Evolutionary conservation across 2,888 invertebrate genomes (phyloP).

Genomic region (Pimpla rufipes): DNA sequence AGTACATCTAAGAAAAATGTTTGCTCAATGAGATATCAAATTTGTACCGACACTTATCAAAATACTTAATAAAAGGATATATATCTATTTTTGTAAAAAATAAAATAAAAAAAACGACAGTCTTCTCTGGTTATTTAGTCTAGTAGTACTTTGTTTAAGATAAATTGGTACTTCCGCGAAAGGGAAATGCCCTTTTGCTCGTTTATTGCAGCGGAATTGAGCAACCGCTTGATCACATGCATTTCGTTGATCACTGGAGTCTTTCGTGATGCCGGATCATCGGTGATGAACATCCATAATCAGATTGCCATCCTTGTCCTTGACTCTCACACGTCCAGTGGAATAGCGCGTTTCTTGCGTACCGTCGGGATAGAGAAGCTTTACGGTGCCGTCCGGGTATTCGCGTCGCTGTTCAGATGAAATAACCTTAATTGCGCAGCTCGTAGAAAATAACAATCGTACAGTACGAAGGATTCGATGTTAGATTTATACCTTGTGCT

Average conservation of each 20-base stretch:
- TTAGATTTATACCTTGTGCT: conserved; percentile 89
- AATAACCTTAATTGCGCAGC: conserved; percentile 35
- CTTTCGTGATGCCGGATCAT: conserved; percentile 25
- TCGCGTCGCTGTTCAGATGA: conserved; percentile 90
- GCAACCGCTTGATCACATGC: conserved; percentile 6
- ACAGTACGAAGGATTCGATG: not conserved
- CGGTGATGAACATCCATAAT: conserved; percentile 89
- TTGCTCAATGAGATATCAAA: conserved; percentile 45
- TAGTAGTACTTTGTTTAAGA: conserved; percentile 29
- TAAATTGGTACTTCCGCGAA: conserved; percentile 23
- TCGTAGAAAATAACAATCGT: not conserved
- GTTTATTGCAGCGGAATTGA: conserved; percentile 6
- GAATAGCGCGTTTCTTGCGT: conserved; percentile 96
- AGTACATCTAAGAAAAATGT: not conserved
- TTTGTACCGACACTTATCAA: conserved; percentile 42
- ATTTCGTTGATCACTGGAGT: conserved; percentile 6
- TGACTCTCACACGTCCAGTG: conserved; percentile 94
- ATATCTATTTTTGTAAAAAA: conserved; percentile 58
- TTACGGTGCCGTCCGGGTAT: conserved; percentile 97
- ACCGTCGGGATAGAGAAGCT: conserved; percentile 95
- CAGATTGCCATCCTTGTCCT: conserved; percentile 94
- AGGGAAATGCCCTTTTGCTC: not conserved
- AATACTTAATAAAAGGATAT: conserved; percentile 52
- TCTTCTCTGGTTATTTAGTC: conserved; percentile 43
- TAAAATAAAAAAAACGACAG: conserved; percentile 28